Evolutionary conservation across 2,113 vertebrate species (phyloP).

Genomic region (Phalacrocorax aristotelis): DNA sequence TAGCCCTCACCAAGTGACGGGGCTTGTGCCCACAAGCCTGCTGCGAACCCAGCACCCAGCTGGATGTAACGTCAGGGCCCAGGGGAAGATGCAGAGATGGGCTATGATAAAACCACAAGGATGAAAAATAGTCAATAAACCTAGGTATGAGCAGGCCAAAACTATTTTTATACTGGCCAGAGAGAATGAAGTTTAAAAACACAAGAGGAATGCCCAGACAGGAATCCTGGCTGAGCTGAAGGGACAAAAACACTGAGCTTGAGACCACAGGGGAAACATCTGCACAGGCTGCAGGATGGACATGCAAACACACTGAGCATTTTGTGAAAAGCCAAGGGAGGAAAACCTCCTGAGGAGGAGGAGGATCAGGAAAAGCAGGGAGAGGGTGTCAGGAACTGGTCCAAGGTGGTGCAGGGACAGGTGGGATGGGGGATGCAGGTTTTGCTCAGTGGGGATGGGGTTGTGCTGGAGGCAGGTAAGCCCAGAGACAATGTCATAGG

Average conservation of each 20-base stretch:
- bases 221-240: background rate
- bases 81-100: background rate
- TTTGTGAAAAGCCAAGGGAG: background rate
- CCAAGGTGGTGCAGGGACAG: background rate
- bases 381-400: background rate
- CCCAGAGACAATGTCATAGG: accelerated
- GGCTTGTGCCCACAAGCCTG: background rate
- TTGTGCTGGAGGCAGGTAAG: background rate
- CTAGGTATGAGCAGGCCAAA: background rate
- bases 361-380: background rate
- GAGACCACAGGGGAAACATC: accelerated
- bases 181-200: background rate
- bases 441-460: background rate
- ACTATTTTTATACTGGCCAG: background rate
- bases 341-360: background rate
- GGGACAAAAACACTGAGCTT: background rate
- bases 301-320: background rate
- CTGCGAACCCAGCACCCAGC: background rate
- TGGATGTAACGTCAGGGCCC: background rate
- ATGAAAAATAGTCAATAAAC: background rate
- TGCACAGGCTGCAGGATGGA: background rate
- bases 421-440: background rate
- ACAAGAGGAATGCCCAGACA: background rate
- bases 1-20: background rate
- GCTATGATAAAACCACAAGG: background rate